phyloP scores from a whole-genome alignment of 2,797 vertebrate genomes.

The Nyctibius grandis region DNA sequence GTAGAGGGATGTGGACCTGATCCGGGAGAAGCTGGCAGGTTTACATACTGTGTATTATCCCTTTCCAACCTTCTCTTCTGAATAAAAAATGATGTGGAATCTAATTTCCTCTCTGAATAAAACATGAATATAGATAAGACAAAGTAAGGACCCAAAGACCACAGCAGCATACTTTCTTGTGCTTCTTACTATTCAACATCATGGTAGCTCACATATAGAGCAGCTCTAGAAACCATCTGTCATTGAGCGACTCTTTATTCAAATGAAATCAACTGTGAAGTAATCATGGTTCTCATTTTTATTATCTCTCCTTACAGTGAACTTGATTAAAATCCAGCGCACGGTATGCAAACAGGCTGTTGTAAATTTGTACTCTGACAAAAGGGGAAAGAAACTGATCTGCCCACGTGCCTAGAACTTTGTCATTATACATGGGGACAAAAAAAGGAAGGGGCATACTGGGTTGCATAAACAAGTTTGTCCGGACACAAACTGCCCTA shows the following conservation, averaged over 20 bases:
- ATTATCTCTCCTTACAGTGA: slow-evolving; percentile 66
- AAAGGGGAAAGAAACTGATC: slow-evolving; percentile 65
- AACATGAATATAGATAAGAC: slow-evolving; percentile 66
- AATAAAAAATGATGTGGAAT: slow-evolving; percentile 65
- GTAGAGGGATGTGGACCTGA: slow-evolving; percentile 22
- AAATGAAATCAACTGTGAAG: slow-evolving; percentile 69
- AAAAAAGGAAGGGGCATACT: slow-evolving; percentile 55
- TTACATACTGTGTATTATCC: slow-evolving; percentile 43
- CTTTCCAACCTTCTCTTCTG: slow-evolving; percentile 57
- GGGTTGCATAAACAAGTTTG: slow-evolving; percentile 62
- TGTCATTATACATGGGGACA: slow-evolving; percentile 51
- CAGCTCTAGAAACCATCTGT: slow-evolving; percentile 69
- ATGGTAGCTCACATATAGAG: slow-evolving; percentile 64
- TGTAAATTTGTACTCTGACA: slow-evolving; percentile 67
- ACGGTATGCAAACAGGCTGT: slow-evolving; percentile 68
- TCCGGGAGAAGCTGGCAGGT: slow-evolving; percentile 35
- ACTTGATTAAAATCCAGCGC: slow-evolving; percentile 68
- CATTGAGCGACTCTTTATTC: slow-evolving; percentile 58
- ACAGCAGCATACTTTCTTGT: slow-evolving; percentile 54
- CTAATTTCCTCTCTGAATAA: slow-evolving; percentile 68
- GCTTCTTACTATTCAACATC: slow-evolving; percentile 63
- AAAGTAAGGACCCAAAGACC: slow-evolving; percentile 50
- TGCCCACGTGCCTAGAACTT: slow-evolving; percentile 52
- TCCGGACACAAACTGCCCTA: slow-evolving; percentile 57
- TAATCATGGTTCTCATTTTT: slow-evolving; percentile 68